A percentile compares a stretch with the other conserved stretches of the same genome.
These are phyloP conservation scores for Plestiodon gilberti DNA, from an alignment of 2,113 vertebrate genomes.

Conservation along the genomic window DNA sequence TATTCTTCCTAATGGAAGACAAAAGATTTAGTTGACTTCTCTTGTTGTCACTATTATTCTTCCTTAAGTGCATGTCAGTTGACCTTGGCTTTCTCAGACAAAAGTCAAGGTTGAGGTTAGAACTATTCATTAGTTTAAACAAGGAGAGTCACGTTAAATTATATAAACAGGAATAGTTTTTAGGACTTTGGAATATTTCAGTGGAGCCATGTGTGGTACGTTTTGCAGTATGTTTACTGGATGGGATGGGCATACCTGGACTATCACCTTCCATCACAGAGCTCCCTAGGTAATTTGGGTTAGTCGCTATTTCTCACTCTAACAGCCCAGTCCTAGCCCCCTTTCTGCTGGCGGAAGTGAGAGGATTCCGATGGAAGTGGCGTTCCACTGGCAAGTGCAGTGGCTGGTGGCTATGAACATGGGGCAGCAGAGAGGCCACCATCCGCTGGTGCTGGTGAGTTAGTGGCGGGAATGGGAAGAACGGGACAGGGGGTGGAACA, in stretches of 20 bases:
- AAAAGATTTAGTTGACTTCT: not conserved
- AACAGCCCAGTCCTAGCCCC: too few relatives aligned
- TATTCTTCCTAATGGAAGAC: too few relatives aligned
- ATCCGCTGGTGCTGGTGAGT: too few relatives aligned
- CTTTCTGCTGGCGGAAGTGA: too few relatives aligned
- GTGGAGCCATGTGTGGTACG: not conserved
- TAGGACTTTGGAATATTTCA: not conserved
- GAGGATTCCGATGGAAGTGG: too few relatives aligned
- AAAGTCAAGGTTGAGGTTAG: not conserved
- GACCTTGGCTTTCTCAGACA: not conserved
- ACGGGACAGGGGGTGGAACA: too few relatives aligned
- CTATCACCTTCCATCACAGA: not conserved
- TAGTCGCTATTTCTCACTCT: too few relatives aligned
- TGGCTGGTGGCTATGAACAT: too few relatives aligned
- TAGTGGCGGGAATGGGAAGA: too few relatives aligned
- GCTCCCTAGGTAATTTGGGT: not conserved
- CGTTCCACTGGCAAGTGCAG: too few relatives aligned
- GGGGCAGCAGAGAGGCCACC: too few relatives aligned
- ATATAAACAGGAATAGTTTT: not conserved
- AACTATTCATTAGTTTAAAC: not conserved
- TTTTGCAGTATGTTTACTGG: not conserved
- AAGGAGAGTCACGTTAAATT: not conserved
- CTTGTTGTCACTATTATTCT: too few relatives aligned
- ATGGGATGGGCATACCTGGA: not conserved
- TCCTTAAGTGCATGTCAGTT: not conserved